These are phyloP conservation scores for Euzophera pinguis DNA, from an alignment of 2,888 invertebrate genomes.

Conservation along the genomic window DNA sequence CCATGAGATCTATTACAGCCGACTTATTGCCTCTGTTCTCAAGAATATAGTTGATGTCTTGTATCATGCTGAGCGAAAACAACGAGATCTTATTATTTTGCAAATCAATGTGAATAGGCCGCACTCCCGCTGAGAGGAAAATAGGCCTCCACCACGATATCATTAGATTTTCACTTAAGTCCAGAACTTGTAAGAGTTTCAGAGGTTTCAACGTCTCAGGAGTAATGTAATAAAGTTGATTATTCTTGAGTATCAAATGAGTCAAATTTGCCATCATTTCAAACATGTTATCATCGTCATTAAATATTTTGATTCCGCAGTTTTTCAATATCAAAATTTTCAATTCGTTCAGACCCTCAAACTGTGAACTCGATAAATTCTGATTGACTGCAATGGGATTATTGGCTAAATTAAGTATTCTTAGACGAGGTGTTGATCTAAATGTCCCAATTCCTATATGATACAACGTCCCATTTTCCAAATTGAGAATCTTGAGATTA, in stretches of 20 bases:
- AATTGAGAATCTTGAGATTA: slow-evolving; percentile 65
- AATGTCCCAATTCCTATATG: slow-evolving; percentile 72
- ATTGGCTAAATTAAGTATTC: slow-evolving; percentile 74
- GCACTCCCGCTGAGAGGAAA: slow-evolving; percentile 64
- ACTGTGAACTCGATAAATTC: slow-evolving; percentile 58
- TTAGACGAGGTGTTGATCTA: slow-evolving; percentile 55
- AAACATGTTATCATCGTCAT: slow-evolving; percentile 70
- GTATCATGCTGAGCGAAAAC: slow-evolving; percentile 77
- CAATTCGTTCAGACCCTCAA: slow-evolving; percentile 70
- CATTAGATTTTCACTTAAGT: slow-evolving; percentile 74
- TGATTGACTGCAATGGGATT: slow-evolving; percentile 69
- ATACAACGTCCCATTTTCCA: slow-evolving; percentile 76
- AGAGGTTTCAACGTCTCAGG: slow-evolving; percentile 64
- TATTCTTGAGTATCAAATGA: slow-evolving; percentile 70
- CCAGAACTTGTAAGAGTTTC: slow-evolving; percentile 59
- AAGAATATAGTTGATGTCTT: slow-evolving; percentile 72
- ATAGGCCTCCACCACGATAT: slow-evolving; percentile 75
- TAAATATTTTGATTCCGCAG: slow-evolving; percentile 67
- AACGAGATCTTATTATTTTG: slow-evolving; percentile 78
- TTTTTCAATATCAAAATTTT: slow-evolving; percentile 70
- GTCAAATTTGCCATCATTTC: slow-evolving; percentile 69
- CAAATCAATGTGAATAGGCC: slow-evolving; percentile 57
- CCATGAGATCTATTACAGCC: slow-evolving; percentile 62
- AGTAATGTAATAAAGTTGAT: slow-evolving; percentile 64
- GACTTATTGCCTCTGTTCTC: slow-evolving; percentile 42